Percentiles rank a stretch among this genome's conserved stretches.
These are phyloP conservation scores for Drosophila rufa DNA, from an alignment of 1,140 invertebrate species.

Conservation along the genomic window DNA sequence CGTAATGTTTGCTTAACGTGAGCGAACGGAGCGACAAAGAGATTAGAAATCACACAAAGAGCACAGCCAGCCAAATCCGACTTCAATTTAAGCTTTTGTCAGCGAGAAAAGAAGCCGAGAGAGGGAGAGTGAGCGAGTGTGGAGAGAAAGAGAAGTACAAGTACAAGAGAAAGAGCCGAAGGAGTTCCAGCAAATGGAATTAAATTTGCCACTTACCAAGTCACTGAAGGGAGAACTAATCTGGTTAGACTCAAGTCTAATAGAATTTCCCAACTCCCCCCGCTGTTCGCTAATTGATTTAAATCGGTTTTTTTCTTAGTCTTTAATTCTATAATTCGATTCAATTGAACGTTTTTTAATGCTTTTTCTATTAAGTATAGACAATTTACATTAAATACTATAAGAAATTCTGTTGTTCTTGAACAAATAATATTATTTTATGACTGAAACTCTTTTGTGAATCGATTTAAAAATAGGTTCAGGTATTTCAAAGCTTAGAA, in stretches of 20 bases:
- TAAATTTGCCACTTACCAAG: constrained; percentile 39
- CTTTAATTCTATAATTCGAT: constrained; percentile 13
- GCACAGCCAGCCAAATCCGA: constrained; percentile 40
- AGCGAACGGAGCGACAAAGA: constrained; percentile 52
- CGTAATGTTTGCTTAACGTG: constrained; percentile 75
- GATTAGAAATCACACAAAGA: constrained; percentile 58
- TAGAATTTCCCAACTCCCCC: constrained; percentile 7
- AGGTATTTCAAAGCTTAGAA: too few relatives aligned
- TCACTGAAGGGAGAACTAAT: constrained; percentile 32
- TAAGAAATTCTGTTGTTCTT: too few relatives aligned
- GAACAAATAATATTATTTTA: too few relatives aligned
- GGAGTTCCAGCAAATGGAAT: constrained; percentile 40
- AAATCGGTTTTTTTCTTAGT: constrained; percentile 6
- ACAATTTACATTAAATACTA: too few relatives aligned
- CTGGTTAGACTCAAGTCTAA: constrained; percentile 29
- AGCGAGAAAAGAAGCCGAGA: constrained; percentile 12
- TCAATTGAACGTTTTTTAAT: constrained; percentile 15
- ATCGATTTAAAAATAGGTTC: too few relatives aligned
- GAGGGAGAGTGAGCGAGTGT: neutral
- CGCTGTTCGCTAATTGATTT: constrained; percentile 33
- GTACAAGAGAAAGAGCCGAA: neutral
- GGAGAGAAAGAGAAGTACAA: neutral
- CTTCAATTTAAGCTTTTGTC: constrained; percentile 55
- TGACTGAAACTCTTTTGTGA: too few relatives aligned
- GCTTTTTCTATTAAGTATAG: neutral